Base-by-base conservation (phyloP, 2,113 vertebrate genomes). In the Acanthochromis polyacanthus region DNA sequence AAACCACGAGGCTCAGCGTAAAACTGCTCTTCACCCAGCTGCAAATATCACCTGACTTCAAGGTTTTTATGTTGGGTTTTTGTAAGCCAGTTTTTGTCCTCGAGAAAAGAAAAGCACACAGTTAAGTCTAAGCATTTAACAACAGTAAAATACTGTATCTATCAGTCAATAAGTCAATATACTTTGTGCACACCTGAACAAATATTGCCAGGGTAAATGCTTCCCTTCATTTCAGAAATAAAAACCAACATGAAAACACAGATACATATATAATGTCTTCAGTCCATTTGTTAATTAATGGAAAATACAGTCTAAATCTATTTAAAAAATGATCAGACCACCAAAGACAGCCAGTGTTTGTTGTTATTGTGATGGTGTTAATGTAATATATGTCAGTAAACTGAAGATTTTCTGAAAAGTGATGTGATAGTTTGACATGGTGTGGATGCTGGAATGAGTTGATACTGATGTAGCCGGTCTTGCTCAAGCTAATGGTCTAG, bases 401-500 rank as follows among this genome's bases (percentile, higher is more conserved):
- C 17, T 16, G n/a, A 67, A 71, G 20, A 32, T 15, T 46, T 55
- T 71, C 40, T 59, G 6, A 15, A 58, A 77, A 75, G 10, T 58
- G 3, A 70, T 50, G 22, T 64, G 30, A 38, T 60, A 50, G 40
- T 58, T 68, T 73, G 17, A 56, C 52, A 40, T 73, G 71, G 6
- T 25, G 56, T 55, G 58, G 30, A 75, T 55, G 52, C 22, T 50
- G 46, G 55, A 73, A 70, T 73, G n/a, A 72, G 73, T 32, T 22
- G 22, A 82, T 67, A 45, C 50, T 53, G 38, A 83, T 66, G 38
- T 16, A 53, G 68, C 57, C 55, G 2, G 36, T 77, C 28, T 80
- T 78, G 52, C 78, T 84, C 53, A 89, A 73, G 75, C 73, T 62
- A 46, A 78, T 61, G 50, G 52, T 71, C 67, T 72, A 78, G 71